Percentiles rank a stretch among this genome's conserved stretches.
These are phyloP conservation scores for Eleginops maclovinus DNA, from an alignment of 2,113 vertebrate species.

Conservation along the genomic window DNA sequence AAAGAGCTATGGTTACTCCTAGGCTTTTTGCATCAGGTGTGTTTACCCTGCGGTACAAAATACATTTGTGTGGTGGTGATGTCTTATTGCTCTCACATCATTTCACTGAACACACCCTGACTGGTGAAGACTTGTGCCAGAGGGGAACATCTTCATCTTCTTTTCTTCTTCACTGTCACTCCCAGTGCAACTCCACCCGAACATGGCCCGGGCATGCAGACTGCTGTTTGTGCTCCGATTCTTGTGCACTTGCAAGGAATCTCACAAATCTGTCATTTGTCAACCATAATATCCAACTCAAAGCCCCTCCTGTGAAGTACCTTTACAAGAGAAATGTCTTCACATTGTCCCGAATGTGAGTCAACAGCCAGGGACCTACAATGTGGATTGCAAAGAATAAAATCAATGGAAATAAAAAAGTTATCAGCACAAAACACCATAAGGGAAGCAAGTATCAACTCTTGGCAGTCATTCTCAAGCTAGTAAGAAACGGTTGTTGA, in stretches of 20 bases:
- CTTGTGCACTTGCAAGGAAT: slow-evolving; percentile 1
- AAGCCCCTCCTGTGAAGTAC: slow-evolving; percentile 23
- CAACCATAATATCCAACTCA: slow-evolving; percentile 17
- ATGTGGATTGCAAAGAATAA: slow-evolving; percentile 22
- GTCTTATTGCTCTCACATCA: slow-evolving; percentile 32
- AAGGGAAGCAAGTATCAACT: no score
- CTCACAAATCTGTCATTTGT: slow-evolving; percentile 57
- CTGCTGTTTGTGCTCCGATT: slow-evolving; percentile 27
- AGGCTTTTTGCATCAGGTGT: slow-evolving; percentile 58
- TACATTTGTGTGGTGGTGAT: slow-evolving; percentile 39
- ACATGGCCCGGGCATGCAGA: slow-evolving; percentile 55
- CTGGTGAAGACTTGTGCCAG: slow-evolving; percentile 34
- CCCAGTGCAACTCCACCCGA: slow-evolving; percentile 51
- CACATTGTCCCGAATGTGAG: slow-evolving; percentile 7
- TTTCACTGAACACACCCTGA: slow-evolving; percentile 58
- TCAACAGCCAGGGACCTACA: slow-evolving; percentile 39
- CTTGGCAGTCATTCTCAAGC: not conserved
- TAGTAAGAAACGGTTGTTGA: not conserved
- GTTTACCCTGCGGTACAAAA: slow-evolving; percentile 49
- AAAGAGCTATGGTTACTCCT: not conserved
- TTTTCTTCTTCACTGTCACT: slow-evolving; percentile 41
- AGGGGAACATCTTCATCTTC: slow-evolving; percentile 46
- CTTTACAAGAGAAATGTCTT: slow-evolving; percentile 13
- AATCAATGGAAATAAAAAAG: slow-evolving; percentile 22
- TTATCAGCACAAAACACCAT: slow-evolving; percentile 18